Evolutionary conservation across 2,888 invertebrate genomes (phyloP), one percentile per base, ranked within the genome.

Genomic region (Hylaea fasciaria): DNA sequence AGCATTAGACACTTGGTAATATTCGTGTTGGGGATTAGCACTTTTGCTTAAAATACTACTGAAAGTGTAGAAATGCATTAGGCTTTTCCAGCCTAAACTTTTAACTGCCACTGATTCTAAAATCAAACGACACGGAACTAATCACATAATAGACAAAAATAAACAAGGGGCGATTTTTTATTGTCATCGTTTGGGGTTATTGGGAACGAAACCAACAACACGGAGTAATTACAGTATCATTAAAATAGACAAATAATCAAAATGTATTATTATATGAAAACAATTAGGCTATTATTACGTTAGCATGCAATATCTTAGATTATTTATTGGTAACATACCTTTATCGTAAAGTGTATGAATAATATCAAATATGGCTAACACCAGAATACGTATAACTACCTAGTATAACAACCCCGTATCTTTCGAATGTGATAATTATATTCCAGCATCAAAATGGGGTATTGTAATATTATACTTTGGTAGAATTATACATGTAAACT

Each of bases 401-500:
- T 48, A 11, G 28, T 49, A 49, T 2, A 13, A 48, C 0, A 29
- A 28, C 0, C 29, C 17, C 0, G 5, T 40, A 50, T 41, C 40
- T 41, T 41, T 50, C n/a, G 29, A 48, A 39, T 39, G 17, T 50
- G 41, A 50, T 50, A 13, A 50, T 11, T 8, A 50, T 17, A 41
- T 28, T 14, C 9, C 16, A 39, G 22, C n/a, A 22, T 48, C 39
- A 50, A 40, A 37, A 37, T 37, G 41, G 29, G n/a, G 29, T 48
- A 8, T 12, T 10, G n/a, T n/a, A n/a, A 22, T 22, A 22, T 29
- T 13, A 41, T 29, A 37, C 10, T 50, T 40, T 11, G 14, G 40
- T 28, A 11, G 41, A 22, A 50, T 29, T 50, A 41, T 50, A 40
- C 50, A 50, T 40, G 29, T 29, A 29, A 50, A 50, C 40, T 50